Evolutionary conservation across 2,113 vertebrate genomes (phyloP).

Genomic region (Pelecanus crispus): DNA sequence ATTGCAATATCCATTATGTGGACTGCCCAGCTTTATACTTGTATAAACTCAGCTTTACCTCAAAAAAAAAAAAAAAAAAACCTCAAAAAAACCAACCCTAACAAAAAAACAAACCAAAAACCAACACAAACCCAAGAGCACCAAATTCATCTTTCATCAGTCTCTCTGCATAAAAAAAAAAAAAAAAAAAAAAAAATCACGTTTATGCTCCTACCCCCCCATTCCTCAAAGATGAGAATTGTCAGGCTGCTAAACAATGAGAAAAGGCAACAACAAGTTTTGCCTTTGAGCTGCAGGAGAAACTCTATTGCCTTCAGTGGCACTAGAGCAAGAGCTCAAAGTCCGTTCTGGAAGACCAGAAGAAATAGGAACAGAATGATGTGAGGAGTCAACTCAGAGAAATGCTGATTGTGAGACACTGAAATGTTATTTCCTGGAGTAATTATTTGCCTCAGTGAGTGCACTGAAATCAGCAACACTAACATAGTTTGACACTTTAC

Average conservation of each 20-base stretch:
- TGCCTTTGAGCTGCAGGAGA: not conserved
- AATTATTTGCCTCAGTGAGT: constrained; percentile 19
- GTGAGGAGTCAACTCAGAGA: not conserved
- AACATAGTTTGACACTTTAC: not conserved
- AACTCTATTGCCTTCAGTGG: not conserved
- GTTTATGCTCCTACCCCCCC: rapidly evolving
- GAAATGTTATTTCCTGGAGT: constrained; percentile 17
- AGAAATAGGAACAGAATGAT: not conserved
- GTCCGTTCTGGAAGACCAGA: not conserved
- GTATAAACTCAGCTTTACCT: not conserved
- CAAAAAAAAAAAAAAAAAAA: not conserved
- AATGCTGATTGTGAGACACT: not conserved
- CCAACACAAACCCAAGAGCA: not conserved
- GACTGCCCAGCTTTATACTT: not conserved
- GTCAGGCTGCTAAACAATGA: not conserved
- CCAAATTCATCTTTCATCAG: not conserved
- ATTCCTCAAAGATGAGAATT: not conserved
- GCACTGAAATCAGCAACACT: not conserved
- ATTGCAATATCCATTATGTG: not conserved
- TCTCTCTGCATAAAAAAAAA: not conserved
- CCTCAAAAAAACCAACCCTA: not conserved
- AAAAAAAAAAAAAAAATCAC: not conserved
- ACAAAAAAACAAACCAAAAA: too few species aligned
- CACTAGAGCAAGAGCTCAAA: not conserved
- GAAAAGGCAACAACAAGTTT: not conserved